Conservation (phyloP, 2,113 vertebrate genomes). For the Sminthopsis crassicaudata region DNA sequence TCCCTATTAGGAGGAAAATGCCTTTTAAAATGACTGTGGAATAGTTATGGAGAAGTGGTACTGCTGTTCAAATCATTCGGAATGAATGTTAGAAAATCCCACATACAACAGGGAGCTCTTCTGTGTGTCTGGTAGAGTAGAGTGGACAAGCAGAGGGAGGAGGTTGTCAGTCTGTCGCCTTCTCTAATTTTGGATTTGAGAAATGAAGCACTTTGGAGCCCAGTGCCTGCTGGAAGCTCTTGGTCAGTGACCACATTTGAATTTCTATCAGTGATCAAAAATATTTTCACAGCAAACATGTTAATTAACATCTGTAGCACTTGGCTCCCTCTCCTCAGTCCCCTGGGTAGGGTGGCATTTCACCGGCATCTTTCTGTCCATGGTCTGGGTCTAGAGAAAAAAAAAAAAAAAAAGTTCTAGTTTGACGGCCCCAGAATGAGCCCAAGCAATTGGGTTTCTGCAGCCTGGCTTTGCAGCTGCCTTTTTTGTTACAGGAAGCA, state of each 20-base stretch:
- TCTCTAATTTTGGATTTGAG: slow-evolving; percentile 17
- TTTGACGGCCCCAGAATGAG: background rate
- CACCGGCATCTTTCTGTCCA: background rate
- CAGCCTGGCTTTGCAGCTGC: background rate
- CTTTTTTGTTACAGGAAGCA: slow-evolving; percentile 15
- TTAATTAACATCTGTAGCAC: background rate
- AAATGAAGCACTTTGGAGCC: background rate
- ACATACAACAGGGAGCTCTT: background rate
- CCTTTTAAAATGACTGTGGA: background rate
- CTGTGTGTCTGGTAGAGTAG: background rate
- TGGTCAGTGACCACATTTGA: background rate
- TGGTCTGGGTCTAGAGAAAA: background rate
- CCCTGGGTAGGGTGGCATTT: background rate
- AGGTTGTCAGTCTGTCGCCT: background rate
- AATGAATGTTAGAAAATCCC: background rate
- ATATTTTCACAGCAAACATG: background rate
- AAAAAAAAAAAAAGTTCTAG: background rate
- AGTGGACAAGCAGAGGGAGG: background rate
- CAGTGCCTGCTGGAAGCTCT: background rate
- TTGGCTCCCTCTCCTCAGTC: background rate
- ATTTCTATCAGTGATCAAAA: background rate
- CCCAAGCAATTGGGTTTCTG: background rate
- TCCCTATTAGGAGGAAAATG: background rate
- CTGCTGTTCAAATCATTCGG: background rate
- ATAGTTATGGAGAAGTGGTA: background rate